These are phyloP conservation scores for Ctenodactylus gundi DNA, from an alignment of 2,113 vertebrate genomes.

Conservation along the genomic window DNA sequence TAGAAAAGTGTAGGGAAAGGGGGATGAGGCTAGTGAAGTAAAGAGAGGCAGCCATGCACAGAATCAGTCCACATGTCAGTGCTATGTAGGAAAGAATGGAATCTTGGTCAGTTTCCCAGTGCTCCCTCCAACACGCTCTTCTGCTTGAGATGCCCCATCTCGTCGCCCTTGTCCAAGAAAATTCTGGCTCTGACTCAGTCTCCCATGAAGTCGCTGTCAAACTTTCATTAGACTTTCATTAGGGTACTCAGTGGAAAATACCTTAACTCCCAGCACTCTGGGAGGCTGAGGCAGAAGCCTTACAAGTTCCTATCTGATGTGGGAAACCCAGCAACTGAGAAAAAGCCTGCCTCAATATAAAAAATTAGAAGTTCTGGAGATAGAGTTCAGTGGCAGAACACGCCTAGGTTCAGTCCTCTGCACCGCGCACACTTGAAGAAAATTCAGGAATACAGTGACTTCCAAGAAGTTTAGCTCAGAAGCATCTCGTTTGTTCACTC, in stretches of 20 bases:
- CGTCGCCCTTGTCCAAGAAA: neutral
- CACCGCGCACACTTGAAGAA: no score
- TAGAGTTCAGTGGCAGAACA: no score
- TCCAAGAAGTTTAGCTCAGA: neutral
- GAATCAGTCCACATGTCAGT: neutral
- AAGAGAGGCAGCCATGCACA: neutral
- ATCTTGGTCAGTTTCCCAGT: neutral
- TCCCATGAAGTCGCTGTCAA: neutral
- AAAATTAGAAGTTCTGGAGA: no score
- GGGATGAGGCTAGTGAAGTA: neutral
- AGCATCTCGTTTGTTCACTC: neutral
- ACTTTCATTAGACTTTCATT: neutral
- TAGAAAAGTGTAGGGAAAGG: neutral
- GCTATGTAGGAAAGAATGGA: neutral
- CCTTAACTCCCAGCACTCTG: no score
- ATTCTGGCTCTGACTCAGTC: neutral
- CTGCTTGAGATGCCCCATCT: neutral
- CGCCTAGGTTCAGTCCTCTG: no score
- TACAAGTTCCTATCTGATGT: no score
- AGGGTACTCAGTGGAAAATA: no score
- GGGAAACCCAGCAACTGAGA: no score
- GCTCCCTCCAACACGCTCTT: neutral
- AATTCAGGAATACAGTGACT: neutral
- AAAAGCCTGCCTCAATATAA: no score
- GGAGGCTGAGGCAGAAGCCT: no score